These are phyloP conservation scores for Theocolax elegans DNA, from an alignment of 1,140 invertebrate genomes.

Conservation along the genomic window DNA sequence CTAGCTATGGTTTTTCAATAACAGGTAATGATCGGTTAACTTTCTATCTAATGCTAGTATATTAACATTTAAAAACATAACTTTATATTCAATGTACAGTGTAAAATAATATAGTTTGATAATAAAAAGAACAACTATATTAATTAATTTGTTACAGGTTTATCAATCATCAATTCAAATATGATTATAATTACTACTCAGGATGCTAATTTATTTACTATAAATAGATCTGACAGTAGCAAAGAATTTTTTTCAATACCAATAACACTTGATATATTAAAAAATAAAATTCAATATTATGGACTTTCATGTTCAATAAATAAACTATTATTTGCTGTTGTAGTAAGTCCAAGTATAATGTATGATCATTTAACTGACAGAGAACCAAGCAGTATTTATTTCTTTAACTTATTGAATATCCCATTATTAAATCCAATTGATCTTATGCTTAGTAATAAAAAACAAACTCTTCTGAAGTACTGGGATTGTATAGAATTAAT, in stretches of 20 bases:
- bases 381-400: slow-evolving; percentile 53
- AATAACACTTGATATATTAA: slow-evolving; percentile 48
- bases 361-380: slow-evolving; percentile 61
- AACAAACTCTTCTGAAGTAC: slow-evolving; percentile 35
- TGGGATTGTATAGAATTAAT: slow-evolving; percentile 64
- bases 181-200: slow-evolving; percentile 54
- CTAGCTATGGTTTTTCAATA: slow-evolving; percentile 50
- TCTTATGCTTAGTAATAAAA: slow-evolving; percentile 13
- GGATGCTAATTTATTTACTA: slow-evolving; percentile 49
- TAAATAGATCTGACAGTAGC: slow-evolving; percentile 34
- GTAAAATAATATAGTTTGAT: no score
- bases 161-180: slow-evolving; percentile 42
- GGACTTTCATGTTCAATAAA: slow-evolving; percentile 57
- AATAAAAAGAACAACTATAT: no score
- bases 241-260: slow-evolving; percentile 34
- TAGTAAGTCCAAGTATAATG: slow-evolving; percentile 56
- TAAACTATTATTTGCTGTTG: slow-evolving; percentile 49
- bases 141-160: slow-evolving; percentile 45
- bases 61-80: no score
- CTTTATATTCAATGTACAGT: no score
- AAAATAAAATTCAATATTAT: slow-evolving; percentile 52
- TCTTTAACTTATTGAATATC: slow-evolving; percentile 50
- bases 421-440: slow-evolving; percentile 18
- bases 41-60: no score
- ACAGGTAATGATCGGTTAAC: no score